Conservation (phyloP, 92 coral and sea anemone species). For the Actinostola sp. region DNA sequence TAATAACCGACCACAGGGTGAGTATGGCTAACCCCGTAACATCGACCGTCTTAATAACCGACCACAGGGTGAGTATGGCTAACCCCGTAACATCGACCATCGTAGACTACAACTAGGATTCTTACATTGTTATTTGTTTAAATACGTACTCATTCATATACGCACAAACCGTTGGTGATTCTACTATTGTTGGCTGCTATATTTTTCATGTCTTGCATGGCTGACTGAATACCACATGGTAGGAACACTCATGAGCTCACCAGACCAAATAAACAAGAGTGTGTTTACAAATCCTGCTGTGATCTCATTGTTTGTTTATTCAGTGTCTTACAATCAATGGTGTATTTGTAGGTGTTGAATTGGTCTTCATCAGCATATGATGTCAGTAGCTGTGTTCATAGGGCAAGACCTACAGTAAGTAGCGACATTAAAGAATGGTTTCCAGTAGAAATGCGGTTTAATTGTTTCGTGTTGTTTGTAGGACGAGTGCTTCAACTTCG, state of each 20-base stretch:
- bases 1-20: too few relatives aligned
- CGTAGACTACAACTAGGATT: too few relatives aligned
- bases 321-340: not conserved
- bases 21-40: too few relatives aligned
- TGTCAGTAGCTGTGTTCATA: not conserved
- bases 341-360: slow-evolving; percentile 12
- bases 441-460: not conserved
- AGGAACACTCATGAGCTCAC: not conserved
- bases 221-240: not conserved
- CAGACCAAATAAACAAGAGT: not conserved
- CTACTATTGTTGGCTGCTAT: slow-evolving; percentile 8
- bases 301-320: not conserved
- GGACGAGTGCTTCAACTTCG: slow-evolving; percentile 77
- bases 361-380: slow-evolving; percentile 2
- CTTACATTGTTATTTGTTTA: too few relatives aligned
- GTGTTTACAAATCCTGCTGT: slow-evolving; percentile 3
- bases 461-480: slow-evolving; percentile 10
- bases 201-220: not conserved
- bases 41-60: too few relatives aligned
- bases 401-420: slow-evolving; percentile 1
- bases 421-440: too few relatives aligned
- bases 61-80: too few relatives aligned
- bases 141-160: too few relatives aligned
- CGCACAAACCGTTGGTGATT: too few relatives aligned
- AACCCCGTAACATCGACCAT: too few relatives aligned